Evolutionary conservation across 1,140 invertebrate genomes (phyloP), one percentile per base, ranked within the genome.

Genomic region (Listronotus bonariensis): DNA sequence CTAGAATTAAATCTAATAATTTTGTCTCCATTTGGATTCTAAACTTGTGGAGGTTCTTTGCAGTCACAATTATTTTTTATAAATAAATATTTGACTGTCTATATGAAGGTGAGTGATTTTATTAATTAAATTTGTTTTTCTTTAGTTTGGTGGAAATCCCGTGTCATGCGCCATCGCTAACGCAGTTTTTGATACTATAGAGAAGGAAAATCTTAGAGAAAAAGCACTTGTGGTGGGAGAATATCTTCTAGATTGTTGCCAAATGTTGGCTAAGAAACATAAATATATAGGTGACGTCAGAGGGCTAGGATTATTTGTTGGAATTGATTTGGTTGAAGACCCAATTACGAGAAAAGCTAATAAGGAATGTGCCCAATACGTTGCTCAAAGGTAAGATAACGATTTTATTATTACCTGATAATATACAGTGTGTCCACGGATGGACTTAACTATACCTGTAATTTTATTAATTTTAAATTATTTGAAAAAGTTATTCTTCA

Each of bases 121-220:
- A n/a, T n/a, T n/a, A n/a, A n/a, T n/a, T n/a, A n/a, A n/a, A n/a
- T 26, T 36, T 9, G n/a, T 48, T 31, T 67, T 74, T 63, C 84
- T 85, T 20, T 79, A 96, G 92, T 98, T 96, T 78, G 97, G 97
- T 5, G 97, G 97, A 3, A 99, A 99, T 83, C 96, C 97, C 41
- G 96, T 99, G 0, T 96, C 96, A 0, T 98, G 96, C 78, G 95
- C 96, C 0, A 90, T 98, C 66, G 95, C 94, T 3, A 92, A 95
- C 77, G 94, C 96, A 9, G 97, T 99, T 6, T 87, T 99, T 76
- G 92, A 97, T 74, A 89, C 95, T 0, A 93, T 99, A 61, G 91
- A 96, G 74, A 86, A 92, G 45, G 95, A 99, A 77, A 85, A 87
- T 48, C 81, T 99, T 11, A 83, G 89, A 71, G 87, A 95, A 68